Evolutionary conservation across 2,888 invertebrate species (phyloP), one percentile per base, ranked within the genome.

Genomic region (Bhutanitis thaidina): DNA sequence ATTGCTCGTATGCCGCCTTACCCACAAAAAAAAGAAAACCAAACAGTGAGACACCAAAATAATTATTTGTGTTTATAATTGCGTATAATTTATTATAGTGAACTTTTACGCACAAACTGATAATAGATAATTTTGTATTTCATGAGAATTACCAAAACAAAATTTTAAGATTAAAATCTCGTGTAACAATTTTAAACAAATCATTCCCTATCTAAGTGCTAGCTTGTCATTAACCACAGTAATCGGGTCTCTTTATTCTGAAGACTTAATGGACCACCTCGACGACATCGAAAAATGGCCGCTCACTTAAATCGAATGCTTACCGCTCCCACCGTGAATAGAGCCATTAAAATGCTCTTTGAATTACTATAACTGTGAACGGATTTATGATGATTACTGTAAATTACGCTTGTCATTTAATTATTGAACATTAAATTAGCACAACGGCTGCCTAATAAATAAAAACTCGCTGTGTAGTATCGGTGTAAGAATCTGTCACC

Each of bases 261-360:
- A 56, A 68, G 62, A 52, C 46, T 69, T 74, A 79, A 77, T 74
- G 69, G 72, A 64, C 54, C 58, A 59, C 54, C 59, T 65, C 54
- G 57, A 52, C 58, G 66, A 69, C 72, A 67, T 65, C 67, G 74
- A 79, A 77, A 82, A 80, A 82, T 81, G 69, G 68, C 62, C 58
- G 59, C 64, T 65, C 60, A 46, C 52, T 52, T 52, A 64, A 74
- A 72, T 70, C 67, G 67, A 70, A 65, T 61, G 62, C 65, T 50
- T 55, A 57, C 64, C 62, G 64, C 64, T 60, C 68, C 32, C 29
- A 44, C 40, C 40, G 45, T 51, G 45, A 74, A 77, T 76, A 60
- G 70, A 62, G 66, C 67, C 72, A 77, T 80, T 79, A 76, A 74
- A 75, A 75, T 75, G 70, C 67, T 70, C 73, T 71, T 71, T 69